Evolutionary conservation across 2,113 vertebrate species (phyloP).

Genomic region (Heliornis fulica): DNA sequence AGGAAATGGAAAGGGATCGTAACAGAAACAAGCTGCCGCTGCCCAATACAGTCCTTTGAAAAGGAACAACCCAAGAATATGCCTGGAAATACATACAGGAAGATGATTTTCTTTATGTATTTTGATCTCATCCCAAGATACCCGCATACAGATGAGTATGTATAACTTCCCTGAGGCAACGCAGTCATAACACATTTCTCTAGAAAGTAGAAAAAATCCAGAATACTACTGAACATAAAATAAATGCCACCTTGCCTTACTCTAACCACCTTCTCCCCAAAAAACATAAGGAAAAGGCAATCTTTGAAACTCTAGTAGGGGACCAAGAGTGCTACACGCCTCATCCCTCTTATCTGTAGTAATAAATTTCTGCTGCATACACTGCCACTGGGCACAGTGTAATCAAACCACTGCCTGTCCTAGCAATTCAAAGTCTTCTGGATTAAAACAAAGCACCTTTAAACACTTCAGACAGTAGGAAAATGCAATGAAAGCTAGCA

Average conservation of each 20-base stretch:
- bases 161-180: background rate
- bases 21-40: background rate
- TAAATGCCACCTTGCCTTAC: background rate
- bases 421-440: background rate
- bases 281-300: background rate
- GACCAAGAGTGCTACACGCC: fast-evolving
- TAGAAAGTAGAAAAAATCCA: background rate
- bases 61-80: background rate
- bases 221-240: background rate
- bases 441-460: background rate
- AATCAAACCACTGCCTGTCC: background rate
- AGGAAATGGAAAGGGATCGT: background rate
- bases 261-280: background rate
- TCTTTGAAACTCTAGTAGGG: background rate
- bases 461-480: background rate
- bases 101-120: background rate
- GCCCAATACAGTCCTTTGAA: background rate
- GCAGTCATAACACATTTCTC: background rate
- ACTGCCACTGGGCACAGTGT: background rate
- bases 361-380: background rate
- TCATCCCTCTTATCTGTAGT: background rate
- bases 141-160: background rate
- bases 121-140: background rate
- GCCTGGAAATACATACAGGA: background rate
- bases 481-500: background rate